Percentiles rank a stretch among this genome's conserved stretches.
These are phyloP conservation scores for Salvator merianae DNA, from an alignment of 2,113 vertebrate genomes.

Conservation along the genomic window DNA sequence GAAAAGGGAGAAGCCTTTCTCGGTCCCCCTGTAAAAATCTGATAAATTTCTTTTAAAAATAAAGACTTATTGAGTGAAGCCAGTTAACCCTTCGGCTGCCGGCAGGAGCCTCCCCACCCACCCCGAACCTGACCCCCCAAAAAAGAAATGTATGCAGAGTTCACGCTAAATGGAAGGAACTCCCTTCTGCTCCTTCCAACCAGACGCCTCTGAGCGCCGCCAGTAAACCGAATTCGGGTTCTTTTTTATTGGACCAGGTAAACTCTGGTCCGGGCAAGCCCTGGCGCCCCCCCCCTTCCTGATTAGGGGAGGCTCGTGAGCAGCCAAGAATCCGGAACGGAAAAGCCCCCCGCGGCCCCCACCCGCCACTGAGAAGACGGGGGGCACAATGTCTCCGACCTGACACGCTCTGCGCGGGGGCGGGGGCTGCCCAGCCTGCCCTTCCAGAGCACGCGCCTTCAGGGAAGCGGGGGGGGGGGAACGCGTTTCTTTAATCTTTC, in stretches of 20 bases:
- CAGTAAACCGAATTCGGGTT: too few relatives aligned
- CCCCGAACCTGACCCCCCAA: too few relatives aligned
- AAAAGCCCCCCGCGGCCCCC: background rate
- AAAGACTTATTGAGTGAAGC: conserved; percentile 78
- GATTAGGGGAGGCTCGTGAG: background rate
- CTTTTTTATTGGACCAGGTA: background rate
- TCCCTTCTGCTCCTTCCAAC: too few relatives aligned
- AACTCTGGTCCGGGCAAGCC: too few relatives aligned
- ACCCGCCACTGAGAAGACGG: background rate
- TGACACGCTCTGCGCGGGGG: background rate
- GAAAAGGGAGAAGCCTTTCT: conserved; percentile 83
- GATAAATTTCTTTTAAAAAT: conserved; percentile 86
- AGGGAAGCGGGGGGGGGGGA: too few relatives aligned
- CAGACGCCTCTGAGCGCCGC: too few relatives aligned
- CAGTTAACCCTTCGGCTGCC: conserved; percentile 75
- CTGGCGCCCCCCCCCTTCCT: too few relatives aligned
- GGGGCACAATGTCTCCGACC: conserved; percentile 25
- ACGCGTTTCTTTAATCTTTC: too few relatives aligned
- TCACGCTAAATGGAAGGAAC: too few relatives aligned
- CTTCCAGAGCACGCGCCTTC: background rate
- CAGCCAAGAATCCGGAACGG: background rate
- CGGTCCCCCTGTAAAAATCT: conserved; percentile 84
- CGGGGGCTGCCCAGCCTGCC: background rate
- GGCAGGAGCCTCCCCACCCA: background rate
- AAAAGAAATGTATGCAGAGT: too few relatives aligned